phyloP scores from a whole-genome alignment of 1,140 invertebrate species.

The Drosophila nigromelanica region DNA sequence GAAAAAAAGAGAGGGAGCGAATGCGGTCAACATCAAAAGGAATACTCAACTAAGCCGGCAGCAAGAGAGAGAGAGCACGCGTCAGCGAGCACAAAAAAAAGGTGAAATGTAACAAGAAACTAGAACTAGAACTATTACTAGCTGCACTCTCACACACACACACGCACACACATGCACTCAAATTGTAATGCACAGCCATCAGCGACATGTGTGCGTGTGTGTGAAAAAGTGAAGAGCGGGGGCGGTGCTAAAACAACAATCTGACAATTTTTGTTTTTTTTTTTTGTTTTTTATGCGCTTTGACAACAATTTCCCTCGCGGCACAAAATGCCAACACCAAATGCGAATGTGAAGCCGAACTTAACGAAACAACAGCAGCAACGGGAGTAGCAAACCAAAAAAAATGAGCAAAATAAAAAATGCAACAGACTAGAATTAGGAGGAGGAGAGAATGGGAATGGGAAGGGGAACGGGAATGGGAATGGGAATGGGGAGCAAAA shows the following conservation, averaged over 20 bases:
- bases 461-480: conserved; percentile 19
- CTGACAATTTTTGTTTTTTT: conserved; percentile 60
- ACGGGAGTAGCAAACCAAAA: conserved; percentile 34
- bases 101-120: conserved; percentile 54
- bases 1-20: conserved; percentile 18
- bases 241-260: conserved; percentile 73
- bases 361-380: conserved; percentile 52
- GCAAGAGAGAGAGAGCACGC: background rate
- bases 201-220: conserved; percentile 36
- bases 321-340: conserved; percentile 54
- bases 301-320: conserved; percentile 81
- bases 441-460: conserved; percentile 24
- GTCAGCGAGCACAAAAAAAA: conserved; percentile 23
- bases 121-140: conserved; percentile 55
- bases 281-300: too few species aligned
- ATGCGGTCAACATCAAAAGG: conserved; percentile 79
- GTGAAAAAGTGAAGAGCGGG: background rate
- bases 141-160: conserved; percentile 38
- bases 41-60: conserved; percentile 30
- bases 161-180: conserved; percentile 33
- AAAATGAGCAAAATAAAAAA: background rate
- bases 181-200: conserved; percentile 39
- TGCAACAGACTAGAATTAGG: conserved; percentile 7
- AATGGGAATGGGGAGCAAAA: conserved; percentile 20
- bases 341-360: conserved; percentile 29